phyloP scores from a whole-genome alignment of 2,888 invertebrate genomes.

The Elegia similella region DNA sequence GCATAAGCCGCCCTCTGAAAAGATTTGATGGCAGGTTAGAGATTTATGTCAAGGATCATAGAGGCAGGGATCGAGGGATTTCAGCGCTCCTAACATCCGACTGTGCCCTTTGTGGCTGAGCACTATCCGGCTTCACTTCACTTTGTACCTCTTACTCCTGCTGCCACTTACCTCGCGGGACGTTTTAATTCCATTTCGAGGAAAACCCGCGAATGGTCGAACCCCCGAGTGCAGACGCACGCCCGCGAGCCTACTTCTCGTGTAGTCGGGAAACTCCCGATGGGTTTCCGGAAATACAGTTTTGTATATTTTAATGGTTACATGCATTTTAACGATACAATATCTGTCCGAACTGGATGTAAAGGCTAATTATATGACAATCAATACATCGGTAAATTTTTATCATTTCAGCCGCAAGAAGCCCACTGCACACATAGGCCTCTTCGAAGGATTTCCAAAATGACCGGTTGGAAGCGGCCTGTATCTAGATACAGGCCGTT shows the following conservation, averaged over 20 bases:
- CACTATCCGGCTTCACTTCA: constrained; percentile 76
- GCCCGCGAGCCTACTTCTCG: neutral
- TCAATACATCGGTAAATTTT: no score
- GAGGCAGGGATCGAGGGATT: constrained; percentile 75
- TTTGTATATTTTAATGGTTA: neutral
- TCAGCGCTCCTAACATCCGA: constrained; percentile 74
- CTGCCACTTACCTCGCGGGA: constrained; percentile 74
- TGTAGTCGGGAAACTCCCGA: neutral
- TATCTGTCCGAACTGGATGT: no score
- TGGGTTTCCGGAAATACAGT: neutral
- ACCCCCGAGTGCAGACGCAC: constrained; percentile 35
- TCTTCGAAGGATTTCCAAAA: no score
- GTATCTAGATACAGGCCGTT: no score
- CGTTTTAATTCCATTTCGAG: constrained; percentile 76
- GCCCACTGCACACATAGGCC: no score
- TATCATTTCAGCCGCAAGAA: no score
- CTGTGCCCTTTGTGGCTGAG: constrained; percentile 79
- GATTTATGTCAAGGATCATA: constrained; percentile 82
- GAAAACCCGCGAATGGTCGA: constrained; percentile 51
- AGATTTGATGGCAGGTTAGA: constrained; percentile 80
- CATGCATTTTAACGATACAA: neutral
- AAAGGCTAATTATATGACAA: no score
- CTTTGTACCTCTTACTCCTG: constrained; percentile 73
- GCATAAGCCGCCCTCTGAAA: constrained; percentile 75
- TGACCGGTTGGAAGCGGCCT: no score